Evolutionary conservation across 1,140 invertebrate genomes (phyloP).

Genomic region (Drosophila erecta): DNA sequence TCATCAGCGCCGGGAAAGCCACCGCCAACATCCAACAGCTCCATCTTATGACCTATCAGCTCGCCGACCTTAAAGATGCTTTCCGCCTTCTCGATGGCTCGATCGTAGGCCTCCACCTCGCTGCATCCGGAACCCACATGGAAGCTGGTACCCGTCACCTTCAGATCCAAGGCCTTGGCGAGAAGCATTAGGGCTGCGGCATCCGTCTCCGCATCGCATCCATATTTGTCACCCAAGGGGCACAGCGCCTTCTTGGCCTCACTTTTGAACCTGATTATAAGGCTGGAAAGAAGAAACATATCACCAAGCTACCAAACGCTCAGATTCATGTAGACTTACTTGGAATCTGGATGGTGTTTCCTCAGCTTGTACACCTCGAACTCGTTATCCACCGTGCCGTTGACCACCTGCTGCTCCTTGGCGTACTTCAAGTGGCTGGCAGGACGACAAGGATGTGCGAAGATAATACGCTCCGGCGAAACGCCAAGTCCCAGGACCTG

Average conservation of each 20-base stretch:
- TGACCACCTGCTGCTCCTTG: constrained; percentile 89
- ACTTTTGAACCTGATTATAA: constrained; percentile 96
- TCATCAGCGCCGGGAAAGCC: constrained; percentile 92
- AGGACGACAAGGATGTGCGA: constrained; percentile 98
- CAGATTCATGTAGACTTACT: constrained; percentile 85
- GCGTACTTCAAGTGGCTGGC: constrained; percentile 96
- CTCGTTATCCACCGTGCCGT: constrained; percentile 98
- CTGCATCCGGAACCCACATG: constrained; percentile 96
- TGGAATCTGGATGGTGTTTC: constrained; percentile 91
- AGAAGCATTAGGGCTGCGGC: constrained; percentile 92
- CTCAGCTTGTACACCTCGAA: constrained; percentile 97
- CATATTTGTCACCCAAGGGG: constrained; percentile 97
- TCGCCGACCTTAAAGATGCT: constrained; percentile 90
- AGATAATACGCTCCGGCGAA: constrained; percentile 93
- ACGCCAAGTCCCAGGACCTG: constrained; percentile 90
- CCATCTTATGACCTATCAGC: constrained; percentile 89
- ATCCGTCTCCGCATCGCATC: constrained; percentile 92
- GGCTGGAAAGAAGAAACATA: constrained; percentile 84
- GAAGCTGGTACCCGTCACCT: constrained; percentile 90
- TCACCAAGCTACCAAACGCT: background rate
- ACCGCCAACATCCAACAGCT: constrained; percentile 93
- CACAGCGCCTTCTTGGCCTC: constrained; percentile 95
- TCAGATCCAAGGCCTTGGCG: constrained; percentile 87
- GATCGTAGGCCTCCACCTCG: constrained; percentile 90
- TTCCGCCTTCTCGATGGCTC: constrained; percentile 89